Conservation (phyloP, 2,113 vertebrate species). For the Embiotoca jacksoni region DNA sequence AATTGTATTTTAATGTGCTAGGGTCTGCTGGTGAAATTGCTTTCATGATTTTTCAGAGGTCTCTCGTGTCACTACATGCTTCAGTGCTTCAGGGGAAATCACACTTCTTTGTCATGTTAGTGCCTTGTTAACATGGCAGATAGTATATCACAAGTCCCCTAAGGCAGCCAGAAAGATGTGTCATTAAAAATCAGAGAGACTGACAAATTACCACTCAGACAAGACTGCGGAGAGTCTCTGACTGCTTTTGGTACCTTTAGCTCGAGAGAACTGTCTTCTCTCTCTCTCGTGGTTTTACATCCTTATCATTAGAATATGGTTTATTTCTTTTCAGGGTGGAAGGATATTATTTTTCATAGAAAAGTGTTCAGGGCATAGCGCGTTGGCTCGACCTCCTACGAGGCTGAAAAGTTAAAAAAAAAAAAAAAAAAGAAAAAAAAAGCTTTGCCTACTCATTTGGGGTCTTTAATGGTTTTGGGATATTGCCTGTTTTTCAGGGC, state of each 20-base stretch:
- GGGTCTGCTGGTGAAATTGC: constrained; percentile 35
- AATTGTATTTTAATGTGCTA: constrained; percentile 32
- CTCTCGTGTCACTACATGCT: constrained; percentile 47
- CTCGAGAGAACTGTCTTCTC: constrained; percentile 41
- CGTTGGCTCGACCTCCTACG: constrained; percentile 24
- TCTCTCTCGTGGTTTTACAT: constrained; percentile 63
- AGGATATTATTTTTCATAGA: no score
- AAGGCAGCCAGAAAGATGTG: constrained; percentile 46
- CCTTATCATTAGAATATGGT: constrained; percentile 70
- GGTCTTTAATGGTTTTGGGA: constrained; percentile 74
- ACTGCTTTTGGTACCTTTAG: constrained; percentile 24
- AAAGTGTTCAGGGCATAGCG: constrained; percentile 15
- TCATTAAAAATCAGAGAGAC: constrained; percentile 66
- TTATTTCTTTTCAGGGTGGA: constrained; percentile 32
- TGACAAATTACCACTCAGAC: constrained; percentile 66
- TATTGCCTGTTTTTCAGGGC: constrained; percentile 74
- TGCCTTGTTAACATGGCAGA: constrained; percentile 73
- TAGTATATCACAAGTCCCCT: constrained; percentile 63
- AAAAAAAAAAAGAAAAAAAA: neutral
- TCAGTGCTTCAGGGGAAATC: constrained; percentile 23
- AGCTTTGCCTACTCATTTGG: constrained; percentile 61
- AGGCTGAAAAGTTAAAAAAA: constrained; percentile 28
- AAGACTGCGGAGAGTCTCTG: constrained; percentile 49
- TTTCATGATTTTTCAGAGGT: constrained; percentile 53
- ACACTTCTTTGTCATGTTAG: constrained; percentile 54